A percentile compares a stretch with the other conserved stretches of the same genome.
phyloP scores from a whole-genome alignment of 2,113 vertebrate species.

The Gopherus evgoodei region DNA sequence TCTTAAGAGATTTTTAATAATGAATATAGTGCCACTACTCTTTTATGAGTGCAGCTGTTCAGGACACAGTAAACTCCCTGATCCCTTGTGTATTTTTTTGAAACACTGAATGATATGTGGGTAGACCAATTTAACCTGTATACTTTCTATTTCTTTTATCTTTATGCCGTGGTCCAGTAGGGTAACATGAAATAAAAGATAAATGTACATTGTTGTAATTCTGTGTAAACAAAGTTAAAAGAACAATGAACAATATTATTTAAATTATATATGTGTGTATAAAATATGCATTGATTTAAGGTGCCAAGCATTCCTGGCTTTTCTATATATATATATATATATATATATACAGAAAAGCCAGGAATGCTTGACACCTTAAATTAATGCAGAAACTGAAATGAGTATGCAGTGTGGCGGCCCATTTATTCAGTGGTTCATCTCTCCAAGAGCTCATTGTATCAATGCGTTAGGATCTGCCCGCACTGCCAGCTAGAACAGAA shows the following conservation, averaged over 20 bases:
- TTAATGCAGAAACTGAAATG: not conserved
- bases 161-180: not conserved
- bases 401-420: not conserved
- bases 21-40: not conserved
- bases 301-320: too few relatives aligned
- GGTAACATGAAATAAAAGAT: not conserved
- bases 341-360: not conserved
- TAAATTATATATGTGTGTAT: not conserved
- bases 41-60: constrained; percentile 29
- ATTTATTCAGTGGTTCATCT: not conserved
- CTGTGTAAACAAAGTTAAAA: not conserved
- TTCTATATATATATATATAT: too few relatives aligned
- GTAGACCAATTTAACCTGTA: not conserved
- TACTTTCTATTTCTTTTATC: constrained; percentile 8
- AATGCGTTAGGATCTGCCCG: not conserved
- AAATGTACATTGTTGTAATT: not conserved
- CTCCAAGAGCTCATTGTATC: not conserved
- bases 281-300: too few relatives aligned
- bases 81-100: not conserved
- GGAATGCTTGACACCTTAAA: not conserved
- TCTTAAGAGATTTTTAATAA: not conserved
- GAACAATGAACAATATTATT: not conserved
- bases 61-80: not conserved
- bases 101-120: not conserved
- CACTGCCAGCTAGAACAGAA: not conserved